These are phyloP conservation scores for Miniopterus natalensis DNA, from an alignment of 2,113 vertebrate genomes.

Conservation along the genomic window DNA sequence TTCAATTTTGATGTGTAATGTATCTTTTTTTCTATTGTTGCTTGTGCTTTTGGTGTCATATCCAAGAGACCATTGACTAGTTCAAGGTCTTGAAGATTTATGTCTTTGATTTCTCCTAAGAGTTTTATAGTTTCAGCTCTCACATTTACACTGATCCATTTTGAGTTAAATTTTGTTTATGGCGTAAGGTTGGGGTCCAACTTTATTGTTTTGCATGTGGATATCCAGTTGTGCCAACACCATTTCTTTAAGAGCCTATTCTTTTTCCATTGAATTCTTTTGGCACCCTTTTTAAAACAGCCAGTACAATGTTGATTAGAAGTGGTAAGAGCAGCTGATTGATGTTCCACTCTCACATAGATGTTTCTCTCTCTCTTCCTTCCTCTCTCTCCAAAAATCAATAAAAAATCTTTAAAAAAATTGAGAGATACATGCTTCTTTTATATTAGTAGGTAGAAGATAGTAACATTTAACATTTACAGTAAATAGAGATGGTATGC, in stretches of 20 bases:
- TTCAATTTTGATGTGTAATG: not conserved
- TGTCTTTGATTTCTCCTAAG: not conserved
- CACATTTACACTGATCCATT: not conserved
- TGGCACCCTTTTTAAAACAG: not conserved
- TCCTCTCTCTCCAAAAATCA: too few relatives aligned
- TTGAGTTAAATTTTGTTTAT: not conserved
- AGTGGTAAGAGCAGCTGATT: not conserved
- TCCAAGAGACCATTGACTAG: not conserved
- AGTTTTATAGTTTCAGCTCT: not conserved
- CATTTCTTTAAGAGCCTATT: not conserved
- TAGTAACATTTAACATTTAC: not conserved
- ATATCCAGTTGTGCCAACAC: not conserved
- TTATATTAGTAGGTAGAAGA: not conserved
- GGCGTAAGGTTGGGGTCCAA: not conserved
- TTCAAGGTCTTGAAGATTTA: not conserved
- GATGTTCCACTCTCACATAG: too few relatives aligned
- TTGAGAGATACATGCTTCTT: not conserved
- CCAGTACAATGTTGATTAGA: not conserved
- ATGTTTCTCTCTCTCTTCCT: too few relatives aligned
- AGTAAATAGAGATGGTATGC: not conserved
- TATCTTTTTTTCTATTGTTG: not conserved
- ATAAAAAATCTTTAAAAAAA: not conserved
- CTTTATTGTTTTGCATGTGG: not conserved
- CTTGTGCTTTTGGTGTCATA: not conserved
- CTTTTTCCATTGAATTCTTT: not conserved